These are phyloP conservation scores for Procavia capensis DNA, from an alignment of 2,113 vertebrate species.

Conservation along the genomic window DNA sequence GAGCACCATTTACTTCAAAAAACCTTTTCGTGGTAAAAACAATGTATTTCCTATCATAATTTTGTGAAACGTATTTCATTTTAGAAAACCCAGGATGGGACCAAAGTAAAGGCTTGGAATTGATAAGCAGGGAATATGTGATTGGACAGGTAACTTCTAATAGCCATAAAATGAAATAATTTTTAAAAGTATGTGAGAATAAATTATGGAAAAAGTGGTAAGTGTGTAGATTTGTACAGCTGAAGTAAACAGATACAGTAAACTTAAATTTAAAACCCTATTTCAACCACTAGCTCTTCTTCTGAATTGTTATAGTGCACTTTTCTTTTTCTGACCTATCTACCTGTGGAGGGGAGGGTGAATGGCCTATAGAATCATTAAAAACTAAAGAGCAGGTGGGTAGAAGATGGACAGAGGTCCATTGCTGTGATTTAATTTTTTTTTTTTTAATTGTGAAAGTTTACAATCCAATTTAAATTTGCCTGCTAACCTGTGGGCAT, in stretches of 20 bases:
- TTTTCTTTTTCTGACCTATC: not conserved
- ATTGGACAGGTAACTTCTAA: not conserved
- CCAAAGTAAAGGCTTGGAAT: not conserved
- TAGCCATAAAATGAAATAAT: not conserved
- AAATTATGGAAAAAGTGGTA: not conserved
- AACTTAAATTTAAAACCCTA: not conserved
- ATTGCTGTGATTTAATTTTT: not conserved
- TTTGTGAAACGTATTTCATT: not conserved
- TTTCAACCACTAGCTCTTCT: conserved; percentile 35
- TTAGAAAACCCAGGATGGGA: not conserved
- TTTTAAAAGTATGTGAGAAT: conserved; percentile 1
- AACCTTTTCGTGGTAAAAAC: conserved; percentile 49
- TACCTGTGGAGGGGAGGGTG: not conserved
- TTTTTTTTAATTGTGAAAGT: too few relatives aligned
- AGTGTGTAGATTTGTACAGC: not conserved
- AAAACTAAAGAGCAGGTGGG: not conserved
- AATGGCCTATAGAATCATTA: not conserved
- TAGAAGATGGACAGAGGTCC: not conserved
- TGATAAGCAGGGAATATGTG: not conserved
- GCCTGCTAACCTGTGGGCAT: too few relatives aligned
- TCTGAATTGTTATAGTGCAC: not conserved
- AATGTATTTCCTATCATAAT: conserved; percentile 40
- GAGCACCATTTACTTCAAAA: conserved; percentile 51
- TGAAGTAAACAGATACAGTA: not conserved
- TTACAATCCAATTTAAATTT: too few relatives aligned